A percentile compares a stretch with the other conserved stretches of the same genome.
Conservation (phyloP, 1,140 invertebrate species). For the Sycophila sp. region DNA sequence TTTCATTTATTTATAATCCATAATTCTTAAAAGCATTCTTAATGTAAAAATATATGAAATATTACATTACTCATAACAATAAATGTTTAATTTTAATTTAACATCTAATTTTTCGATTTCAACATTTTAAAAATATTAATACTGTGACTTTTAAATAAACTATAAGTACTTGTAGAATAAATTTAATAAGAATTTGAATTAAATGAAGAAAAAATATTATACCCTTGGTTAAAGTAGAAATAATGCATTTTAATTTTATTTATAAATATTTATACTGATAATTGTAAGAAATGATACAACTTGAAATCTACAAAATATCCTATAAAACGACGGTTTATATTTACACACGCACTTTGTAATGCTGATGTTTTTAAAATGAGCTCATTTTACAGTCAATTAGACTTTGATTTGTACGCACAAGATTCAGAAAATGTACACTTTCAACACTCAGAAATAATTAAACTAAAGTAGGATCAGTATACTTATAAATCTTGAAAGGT, state of each 20-base stretch:
- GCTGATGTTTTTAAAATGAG: slow-evolving; percentile 30
- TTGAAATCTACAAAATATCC: slow-evolving; percentile 40
- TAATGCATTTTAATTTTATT: slow-evolving; percentile 32
- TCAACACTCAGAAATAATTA: slow-evolving; percentile 20
- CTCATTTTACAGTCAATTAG: slow-evolving; percentile 19
- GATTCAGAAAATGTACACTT: slow-evolving; percentile 26
- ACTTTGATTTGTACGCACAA: slow-evolving; percentile 34
- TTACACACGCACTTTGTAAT: slow-evolving; percentile 32
- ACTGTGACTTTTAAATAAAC: background rate
- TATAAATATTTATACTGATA: slow-evolving; percentile 42
- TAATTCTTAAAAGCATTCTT: no score
- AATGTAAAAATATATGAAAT: no score
- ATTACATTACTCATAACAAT: background rate
- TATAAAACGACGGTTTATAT: slow-evolving; percentile 34
- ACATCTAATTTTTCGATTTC: no score
- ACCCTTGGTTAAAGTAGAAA: slow-evolving; percentile 11
- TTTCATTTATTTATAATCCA: no score
- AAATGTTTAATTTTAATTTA: no score
- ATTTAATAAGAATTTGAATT: background rate
- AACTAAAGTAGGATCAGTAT: slow-evolving; percentile 12
- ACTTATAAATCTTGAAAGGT: slow-evolving; percentile 10
- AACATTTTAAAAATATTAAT: background rate
- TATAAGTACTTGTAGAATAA: background rate
- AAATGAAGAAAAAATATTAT: background rate
- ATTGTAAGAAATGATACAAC: slow-evolving; percentile 41